These are phyloP conservation scores for Drosophila melanocephala DNA, from an alignment of 2,888 invertebrate species.

Conservation along the genomic window DNA sequence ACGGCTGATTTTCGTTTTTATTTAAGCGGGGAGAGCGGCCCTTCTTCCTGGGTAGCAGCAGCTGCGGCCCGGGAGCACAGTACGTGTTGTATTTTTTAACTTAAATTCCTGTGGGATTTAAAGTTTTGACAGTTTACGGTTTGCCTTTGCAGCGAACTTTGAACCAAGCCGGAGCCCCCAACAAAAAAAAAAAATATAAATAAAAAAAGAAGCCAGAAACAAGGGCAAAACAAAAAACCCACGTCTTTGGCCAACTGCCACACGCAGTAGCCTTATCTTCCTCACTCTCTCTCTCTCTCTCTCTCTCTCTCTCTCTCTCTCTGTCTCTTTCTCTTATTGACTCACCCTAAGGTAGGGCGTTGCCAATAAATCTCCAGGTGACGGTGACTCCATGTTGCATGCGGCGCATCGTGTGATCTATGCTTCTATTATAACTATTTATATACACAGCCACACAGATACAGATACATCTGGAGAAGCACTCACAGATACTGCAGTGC, in stretches of 20 bases:
- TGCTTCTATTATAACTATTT: constrained; percentile 84
- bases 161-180: constrained; percentile 47
- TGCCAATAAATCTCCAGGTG: constrained; percentile 85
- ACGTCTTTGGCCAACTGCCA: constrained; percentile 48
- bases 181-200: constrained; percentile 4
- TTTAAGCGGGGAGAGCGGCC: constrained; percentile 28
- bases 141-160: constrained; percentile 79
- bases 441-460: constrained; percentile 50
- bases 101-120: constrained; percentile 84
- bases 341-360: constrained; percentile 71
- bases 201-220: constrained; percentile 5
- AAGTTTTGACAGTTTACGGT: constrained; percentile 83
- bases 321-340: constrained; percentile 18
- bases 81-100: constrained; percentile 82
- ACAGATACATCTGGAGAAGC: constrained; percentile 23
- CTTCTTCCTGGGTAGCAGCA: constrained; percentile 58
- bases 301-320: not conserved
- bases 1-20: constrained; percentile 44
- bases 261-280: constrained; percentile 33
- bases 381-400: constrained; percentile 84
- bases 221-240: constrained; percentile 34
- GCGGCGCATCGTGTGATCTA: constrained; percentile 83
- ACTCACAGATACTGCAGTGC: constrained; percentile 30
- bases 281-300: constrained; percentile 1
- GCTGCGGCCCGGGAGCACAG: constrained; percentile 68